A percentile compares a stretch with the other conserved stretches of the same genome.
Conservation (phyloP, 2,113 vertebrate genomes). For the Daubentonia madagascariensis region DNA sequence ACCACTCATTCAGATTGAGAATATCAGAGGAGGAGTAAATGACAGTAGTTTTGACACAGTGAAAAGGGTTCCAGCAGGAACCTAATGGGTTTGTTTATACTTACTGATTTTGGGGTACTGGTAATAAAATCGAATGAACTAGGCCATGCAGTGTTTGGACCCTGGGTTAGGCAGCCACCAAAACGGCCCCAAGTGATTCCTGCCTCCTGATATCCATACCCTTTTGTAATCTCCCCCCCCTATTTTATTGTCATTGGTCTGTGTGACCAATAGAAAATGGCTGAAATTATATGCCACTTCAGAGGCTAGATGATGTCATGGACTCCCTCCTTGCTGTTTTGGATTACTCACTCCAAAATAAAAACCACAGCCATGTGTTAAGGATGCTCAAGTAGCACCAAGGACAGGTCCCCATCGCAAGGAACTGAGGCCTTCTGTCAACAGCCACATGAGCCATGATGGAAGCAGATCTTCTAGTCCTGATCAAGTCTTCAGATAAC, state of each 20-base stretch:
- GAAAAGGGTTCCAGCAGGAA: neutral
- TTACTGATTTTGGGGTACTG: neutral
- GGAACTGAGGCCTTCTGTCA: neutral
- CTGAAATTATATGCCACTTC: neutral
- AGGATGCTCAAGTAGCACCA: neutral
- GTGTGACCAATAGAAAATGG: neutral
- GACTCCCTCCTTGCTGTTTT: neutral
- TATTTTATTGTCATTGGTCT: neutral
- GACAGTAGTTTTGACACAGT: neutral
- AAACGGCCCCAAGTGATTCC: neutral
- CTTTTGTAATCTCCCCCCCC: neutral
- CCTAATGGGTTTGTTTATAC: neutral
- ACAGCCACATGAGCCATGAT: neutral
- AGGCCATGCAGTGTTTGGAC: neutral
- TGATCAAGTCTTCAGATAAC: neutral
- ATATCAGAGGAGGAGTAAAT: neutral
- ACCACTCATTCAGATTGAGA: neutral
- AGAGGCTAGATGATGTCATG: neutral
- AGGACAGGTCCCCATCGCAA: neutral
- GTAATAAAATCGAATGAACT: neutral
- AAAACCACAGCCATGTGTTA: neutral
- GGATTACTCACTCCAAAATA: neutral
- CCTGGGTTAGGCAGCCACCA: neutral
- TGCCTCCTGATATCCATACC: accelerated
- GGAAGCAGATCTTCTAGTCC: neutral